Conservation (phyloP, 2,888 invertebrate genomes). For the Stenolophus ochropezus region DNA sequence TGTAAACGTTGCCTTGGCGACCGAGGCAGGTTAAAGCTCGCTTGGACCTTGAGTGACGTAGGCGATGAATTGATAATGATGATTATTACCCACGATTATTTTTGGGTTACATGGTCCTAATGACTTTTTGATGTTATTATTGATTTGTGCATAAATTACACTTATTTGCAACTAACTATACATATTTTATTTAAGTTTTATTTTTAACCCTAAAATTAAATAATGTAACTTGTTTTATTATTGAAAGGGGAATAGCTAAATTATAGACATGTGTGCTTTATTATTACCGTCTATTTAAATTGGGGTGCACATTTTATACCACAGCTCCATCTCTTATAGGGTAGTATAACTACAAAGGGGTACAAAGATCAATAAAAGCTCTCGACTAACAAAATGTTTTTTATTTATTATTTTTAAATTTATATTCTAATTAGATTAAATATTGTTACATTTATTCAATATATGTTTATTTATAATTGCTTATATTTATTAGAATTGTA, state of each 20-base stretch:
- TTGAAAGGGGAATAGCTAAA: no score
- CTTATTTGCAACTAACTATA: neutral
- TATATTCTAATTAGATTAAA: no score
- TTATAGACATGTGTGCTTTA: no score
- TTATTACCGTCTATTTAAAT: neutral
- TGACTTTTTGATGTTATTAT: constrained; percentile 4
- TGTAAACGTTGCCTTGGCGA: constrained; percentile 49
- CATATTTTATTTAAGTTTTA: neutral
- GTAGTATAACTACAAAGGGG: neutral
- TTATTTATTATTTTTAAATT: no score
- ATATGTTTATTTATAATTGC: no score
- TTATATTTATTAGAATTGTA: no score
- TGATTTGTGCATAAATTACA: neutral
- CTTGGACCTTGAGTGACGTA: constrained; percentile 39
- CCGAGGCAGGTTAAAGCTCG: constrained; percentile 30
- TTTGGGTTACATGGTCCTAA: neutral
- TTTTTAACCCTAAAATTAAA: no score
- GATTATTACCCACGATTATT: constrained; percentile 30
- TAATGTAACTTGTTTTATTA: no score
- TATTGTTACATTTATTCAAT: no score
- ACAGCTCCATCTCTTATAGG: neutral
- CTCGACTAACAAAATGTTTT: no score
- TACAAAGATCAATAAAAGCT: no score
- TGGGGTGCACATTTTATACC: neutral
- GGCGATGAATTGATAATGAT: constrained; percentile 33